These are phyloP conservation scores for Pyralis farinalis DNA, from an alignment of 2,888 invertebrate species.

Conservation along the genomic window DNA sequence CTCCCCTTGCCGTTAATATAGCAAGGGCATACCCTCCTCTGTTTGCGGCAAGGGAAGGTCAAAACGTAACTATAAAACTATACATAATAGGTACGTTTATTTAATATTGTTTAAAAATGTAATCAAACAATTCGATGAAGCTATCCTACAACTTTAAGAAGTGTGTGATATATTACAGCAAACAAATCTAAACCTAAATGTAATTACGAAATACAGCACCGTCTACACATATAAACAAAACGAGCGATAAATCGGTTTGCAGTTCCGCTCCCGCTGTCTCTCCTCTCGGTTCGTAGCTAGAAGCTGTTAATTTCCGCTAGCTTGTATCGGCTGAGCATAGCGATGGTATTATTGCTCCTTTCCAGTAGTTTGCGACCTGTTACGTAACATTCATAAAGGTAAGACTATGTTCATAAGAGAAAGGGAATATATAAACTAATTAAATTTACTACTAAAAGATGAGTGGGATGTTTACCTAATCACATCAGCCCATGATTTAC, in stretches of 20 bases:
- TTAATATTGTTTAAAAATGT: too few relatives aligned
- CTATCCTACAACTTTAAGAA: too few relatives aligned
- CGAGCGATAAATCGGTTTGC: conserved; percentile 51
- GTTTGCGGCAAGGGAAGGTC: too few relatives aligned
- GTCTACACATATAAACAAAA: conserved; percentile 19
- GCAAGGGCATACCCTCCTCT: too few relatives aligned
- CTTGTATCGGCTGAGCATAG: conserved; percentile 65
- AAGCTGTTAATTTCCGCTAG: conserved; percentile 76
- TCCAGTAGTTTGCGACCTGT: conserved; percentile 65
- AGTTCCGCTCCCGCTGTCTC: conserved; percentile 45
- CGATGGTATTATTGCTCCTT: conserved; percentile 71
- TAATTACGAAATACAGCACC: conserved; percentile 1
- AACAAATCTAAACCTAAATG: not conserved
- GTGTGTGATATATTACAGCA: too few relatives aligned
- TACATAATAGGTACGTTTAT: too few relatives aligned
- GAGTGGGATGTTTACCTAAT: too few relatives aligned
- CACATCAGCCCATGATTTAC: too few relatives aligned
- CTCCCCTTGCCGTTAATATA: too few relatives aligned
- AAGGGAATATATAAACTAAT: conserved; percentile 15
- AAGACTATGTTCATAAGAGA: conserved; percentile 10
- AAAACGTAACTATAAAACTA: too few relatives aligned
- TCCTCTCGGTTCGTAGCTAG: conserved; percentile 45
- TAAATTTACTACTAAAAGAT: too few relatives aligned
- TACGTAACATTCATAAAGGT: conserved; percentile 53
- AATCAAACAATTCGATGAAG: too few relatives aligned